These are phyloP conservation scores for Perdita meconis DNA, from an alignment of 2,888 invertebrate genomes.

Conservation along the genomic window DNA sequence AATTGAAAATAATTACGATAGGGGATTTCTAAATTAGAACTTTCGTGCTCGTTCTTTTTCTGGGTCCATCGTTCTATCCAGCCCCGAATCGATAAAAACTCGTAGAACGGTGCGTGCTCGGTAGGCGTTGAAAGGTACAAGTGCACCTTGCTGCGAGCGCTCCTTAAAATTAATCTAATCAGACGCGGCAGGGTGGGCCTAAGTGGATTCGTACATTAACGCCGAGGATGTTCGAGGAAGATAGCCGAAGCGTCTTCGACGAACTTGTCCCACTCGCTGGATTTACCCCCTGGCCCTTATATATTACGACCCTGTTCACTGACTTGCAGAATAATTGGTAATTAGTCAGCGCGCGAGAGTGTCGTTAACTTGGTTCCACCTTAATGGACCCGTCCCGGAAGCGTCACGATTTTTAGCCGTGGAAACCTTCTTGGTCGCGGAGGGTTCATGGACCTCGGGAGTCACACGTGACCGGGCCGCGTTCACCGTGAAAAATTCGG, in stretches of 20 bases:
- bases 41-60: too few species aligned
- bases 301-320: constrained; percentile 25
- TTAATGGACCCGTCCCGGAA: constrained; percentile 21
- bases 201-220: constrained; percentile 62
- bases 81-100: background rate
- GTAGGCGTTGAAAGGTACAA: constrained; percentile 17
- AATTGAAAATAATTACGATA: too few species aligned
- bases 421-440: background rate
- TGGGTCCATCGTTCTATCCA: too few species aligned
- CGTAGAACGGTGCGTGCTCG: too few species aligned
- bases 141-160: constrained; percentile 13
- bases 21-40: too few species aligned
- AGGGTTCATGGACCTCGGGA: background rate
- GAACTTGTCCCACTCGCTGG: constrained; percentile 23
- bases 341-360: constrained; percentile 33
- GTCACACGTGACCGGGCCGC: too few species aligned
- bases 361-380: constrained; percentile 6
- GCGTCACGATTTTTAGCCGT: constrained; percentile 11
- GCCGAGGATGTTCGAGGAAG: constrained; percentile 40
- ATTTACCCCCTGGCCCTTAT: constrained; percentile 40
- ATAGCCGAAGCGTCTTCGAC: constrained; percentile 35
- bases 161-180: constrained; percentile 63
- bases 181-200: constrained; percentile 47
- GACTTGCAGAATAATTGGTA: constrained; percentile 52
- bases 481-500: too few species aligned